Conservation (phyloP, 2,888 invertebrate species). For the Drosophila testacea region DNA sequence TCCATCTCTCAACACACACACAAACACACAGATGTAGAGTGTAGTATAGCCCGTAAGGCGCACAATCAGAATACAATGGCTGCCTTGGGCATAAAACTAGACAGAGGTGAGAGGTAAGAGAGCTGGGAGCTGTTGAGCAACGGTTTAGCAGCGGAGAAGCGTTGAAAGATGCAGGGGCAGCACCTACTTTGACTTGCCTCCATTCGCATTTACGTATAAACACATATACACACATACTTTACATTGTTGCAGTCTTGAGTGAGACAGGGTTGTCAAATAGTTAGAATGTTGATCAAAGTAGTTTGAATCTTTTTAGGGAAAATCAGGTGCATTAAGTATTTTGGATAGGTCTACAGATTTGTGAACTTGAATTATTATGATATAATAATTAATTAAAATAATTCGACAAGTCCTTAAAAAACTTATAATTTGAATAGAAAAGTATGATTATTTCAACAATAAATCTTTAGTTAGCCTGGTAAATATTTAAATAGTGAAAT, state of each 20-base stretch:
- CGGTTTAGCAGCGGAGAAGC: background rate
- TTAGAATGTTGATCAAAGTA: background rate
- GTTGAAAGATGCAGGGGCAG: background rate
- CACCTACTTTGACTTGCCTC: slow-evolving; percentile 52
- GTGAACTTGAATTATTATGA: background rate
- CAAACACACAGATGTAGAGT: slow-evolving; percentile 45
- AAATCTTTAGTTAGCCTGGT: too few relatives aligned
- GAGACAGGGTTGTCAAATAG: slow-evolving; percentile 35
- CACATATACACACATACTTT: background rate
- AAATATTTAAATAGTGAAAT: too few relatives aligned
- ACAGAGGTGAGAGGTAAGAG: background rate
- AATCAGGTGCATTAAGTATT: background rate
- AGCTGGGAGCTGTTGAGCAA: background rate
- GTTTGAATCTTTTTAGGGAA: background rate
- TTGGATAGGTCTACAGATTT: background rate
- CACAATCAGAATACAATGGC: slow-evolving; percentile 70
- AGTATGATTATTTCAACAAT: background rate
- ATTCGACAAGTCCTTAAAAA: too few relatives aligned
- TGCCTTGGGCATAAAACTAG: slow-evolving; percentile 53
- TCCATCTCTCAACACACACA: slow-evolving; percentile 65
- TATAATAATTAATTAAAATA: too few relatives aligned
- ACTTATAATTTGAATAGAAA: background rate
- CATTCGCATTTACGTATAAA: slow-evolving; percentile 67
- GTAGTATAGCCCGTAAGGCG: slow-evolving; percentile 36
- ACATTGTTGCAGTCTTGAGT: slow-evolving; percentile 41